Conservation (phyloP, 2,113 vertebrate species). For the Tychaedon coryphoeus region DNA sequence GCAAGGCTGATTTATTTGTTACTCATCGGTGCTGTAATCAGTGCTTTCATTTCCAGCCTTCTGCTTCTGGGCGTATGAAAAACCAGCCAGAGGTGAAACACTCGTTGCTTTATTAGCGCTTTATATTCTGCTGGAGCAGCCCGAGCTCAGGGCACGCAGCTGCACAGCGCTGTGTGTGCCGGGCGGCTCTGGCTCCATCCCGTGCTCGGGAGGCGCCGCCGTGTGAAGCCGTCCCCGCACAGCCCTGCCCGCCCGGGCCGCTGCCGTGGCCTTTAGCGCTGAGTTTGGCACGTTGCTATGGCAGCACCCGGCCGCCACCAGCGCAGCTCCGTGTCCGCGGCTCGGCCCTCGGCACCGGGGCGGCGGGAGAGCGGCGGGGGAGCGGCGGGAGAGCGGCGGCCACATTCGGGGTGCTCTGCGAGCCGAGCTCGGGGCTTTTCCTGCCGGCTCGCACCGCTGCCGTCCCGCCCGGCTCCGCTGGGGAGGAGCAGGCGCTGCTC, state of each 20-base stretch:
- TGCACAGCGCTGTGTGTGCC: fast-evolving
- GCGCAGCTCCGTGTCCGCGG: background rate
- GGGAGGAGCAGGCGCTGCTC: background rate
- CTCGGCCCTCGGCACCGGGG: background rate
- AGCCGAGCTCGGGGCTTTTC: fast-evolving
- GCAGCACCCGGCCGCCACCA: background rate
- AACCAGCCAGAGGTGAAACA: background rate
- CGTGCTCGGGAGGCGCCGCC: fast-evolving
- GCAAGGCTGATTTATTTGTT: background rate
- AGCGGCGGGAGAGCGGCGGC: background rate
- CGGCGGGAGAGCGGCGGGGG: background rate
- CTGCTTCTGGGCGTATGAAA: background rate
- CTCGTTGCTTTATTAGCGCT: background rate
- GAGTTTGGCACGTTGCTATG: constrained; percentile 45
- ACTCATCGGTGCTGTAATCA: background rate
- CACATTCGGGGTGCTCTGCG: background rate
- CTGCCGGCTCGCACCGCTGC: fast-evolving
- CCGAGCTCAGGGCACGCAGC: fast-evolving
- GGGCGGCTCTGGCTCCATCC: background rate
- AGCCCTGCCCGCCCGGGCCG: fast-evolving
- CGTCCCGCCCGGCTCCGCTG: background rate
- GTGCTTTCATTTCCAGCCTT: background rate
- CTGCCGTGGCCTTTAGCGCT: background rate
- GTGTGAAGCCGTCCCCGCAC: fast-evolving
- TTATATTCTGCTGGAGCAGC: background rate